Conservation (phyloP, 2,888 invertebrate species). For the Hartigia nigra region DNA sequence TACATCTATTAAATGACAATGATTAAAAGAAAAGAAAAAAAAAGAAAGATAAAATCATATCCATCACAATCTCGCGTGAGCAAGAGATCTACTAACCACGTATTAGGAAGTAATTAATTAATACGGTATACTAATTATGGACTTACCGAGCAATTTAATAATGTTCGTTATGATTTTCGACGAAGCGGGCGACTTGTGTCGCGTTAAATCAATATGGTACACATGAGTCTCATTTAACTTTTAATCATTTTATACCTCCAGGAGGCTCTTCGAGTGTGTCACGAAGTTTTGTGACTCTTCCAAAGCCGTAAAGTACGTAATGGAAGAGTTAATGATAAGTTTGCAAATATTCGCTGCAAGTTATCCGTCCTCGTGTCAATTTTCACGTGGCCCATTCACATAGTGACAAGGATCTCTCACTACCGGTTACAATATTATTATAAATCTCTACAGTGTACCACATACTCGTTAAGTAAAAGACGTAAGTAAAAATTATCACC, state of each 20-base stretch:
- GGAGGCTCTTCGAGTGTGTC: not conserved
- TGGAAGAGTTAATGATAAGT: not conserved
- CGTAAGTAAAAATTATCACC: slow-evolving; percentile 62
- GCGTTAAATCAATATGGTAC: not conserved
- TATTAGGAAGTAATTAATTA: not conserved
- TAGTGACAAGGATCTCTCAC: slow-evolving; percentile 60
- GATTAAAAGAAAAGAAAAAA: not conserved
- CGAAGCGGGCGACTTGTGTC: not conserved
- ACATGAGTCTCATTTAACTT: not conserved
- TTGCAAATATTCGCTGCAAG: not conserved
- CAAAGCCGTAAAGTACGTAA: not conserved
- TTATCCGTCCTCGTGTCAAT: not conserved
- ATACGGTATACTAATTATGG: not conserved
- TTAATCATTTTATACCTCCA: not conserved
- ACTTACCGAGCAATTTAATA: not conserved
- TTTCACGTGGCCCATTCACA: slow-evolving; percentile 9
- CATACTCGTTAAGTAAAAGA: slow-evolving; percentile 51
- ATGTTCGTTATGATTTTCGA: not conserved
- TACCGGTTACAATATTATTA: slow-evolving; percentile 55
- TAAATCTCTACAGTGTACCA: slow-evolving; percentile 34
- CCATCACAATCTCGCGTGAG: not conserved
- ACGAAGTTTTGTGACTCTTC: not conserved
- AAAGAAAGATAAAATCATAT: not conserved
- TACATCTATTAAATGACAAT: not conserved
- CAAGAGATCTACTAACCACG: not conserved